A percentile compares a stretch with the other conserved stretches of the same genome.
Conservation (phyloP, 2,113 vertebrate genomes). For the Melanocharis versteri region DNA sequence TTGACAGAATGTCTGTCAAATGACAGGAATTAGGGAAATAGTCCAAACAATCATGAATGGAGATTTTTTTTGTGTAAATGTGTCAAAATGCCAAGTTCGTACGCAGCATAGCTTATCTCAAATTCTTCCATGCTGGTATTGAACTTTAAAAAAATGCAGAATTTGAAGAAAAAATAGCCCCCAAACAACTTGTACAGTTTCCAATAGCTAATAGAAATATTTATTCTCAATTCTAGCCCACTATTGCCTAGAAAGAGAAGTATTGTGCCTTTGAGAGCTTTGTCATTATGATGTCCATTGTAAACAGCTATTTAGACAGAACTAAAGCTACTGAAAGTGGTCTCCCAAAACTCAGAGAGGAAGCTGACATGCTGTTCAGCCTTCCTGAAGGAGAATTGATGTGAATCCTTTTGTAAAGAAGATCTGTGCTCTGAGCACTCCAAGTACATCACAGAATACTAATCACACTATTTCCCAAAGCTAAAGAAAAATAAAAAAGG, state of each 20-base stretch:
- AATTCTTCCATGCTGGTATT: not conserved
- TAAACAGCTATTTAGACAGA: conserved; percentile 28
- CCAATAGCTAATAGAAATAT: not conserved
- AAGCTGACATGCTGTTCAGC: conserved; percentile 29
- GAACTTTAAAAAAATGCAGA: not conserved
- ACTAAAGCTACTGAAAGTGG: conserved; percentile 2
- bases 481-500: not conserved
- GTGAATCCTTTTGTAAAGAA: conserved; percentile 47
- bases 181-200: not conserved
- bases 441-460: conserved; percentile 40
- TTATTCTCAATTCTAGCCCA: not conserved
- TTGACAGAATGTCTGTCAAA: not conserved
- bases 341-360: conserved; percentile 33
- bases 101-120: not conserved
- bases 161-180: not conserved
- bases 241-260: not conserved
- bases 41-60: not conserved
- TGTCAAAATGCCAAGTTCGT: not conserved
- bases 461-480: conserved; percentile 23
- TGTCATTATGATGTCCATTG: conserved; percentile 5
- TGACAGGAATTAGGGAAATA: not conserved
- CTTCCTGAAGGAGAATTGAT: conserved; percentile 42
- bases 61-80: not conserved
- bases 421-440: conserved; percentile 41
- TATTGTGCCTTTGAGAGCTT: not conserved